A percentile compares a stretch with the other conserved stretches of the same genome.
These are phyloP conservation scores for Oreochromis grahami DNA, from an alignment of 2,797 vertebrate genomes.

Conservation along the genomic window DNA sequence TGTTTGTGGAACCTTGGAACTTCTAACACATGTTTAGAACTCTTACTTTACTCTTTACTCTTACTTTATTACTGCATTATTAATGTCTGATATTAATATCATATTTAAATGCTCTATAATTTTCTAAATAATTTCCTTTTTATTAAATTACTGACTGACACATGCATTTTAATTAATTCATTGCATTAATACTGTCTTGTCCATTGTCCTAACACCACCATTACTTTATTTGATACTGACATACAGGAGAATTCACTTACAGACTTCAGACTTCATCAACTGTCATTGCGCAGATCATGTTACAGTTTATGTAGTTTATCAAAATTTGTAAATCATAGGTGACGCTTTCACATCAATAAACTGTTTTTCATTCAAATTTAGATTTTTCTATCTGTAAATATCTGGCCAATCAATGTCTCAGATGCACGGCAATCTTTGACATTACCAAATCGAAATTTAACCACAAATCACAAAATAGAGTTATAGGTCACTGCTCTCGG, in stretches of 20 bases:
- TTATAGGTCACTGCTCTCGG: neutral
- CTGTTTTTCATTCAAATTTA: neutral
- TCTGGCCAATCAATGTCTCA: neutral
- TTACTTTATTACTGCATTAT: neutral
- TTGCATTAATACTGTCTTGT: neutral
- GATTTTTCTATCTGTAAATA: neutral
- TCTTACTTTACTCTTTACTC: neutral
- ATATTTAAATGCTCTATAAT: neutral
- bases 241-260: neutral
- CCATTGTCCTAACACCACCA: neutral
- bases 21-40: neutral
- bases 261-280: neutral
- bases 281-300: neutral
- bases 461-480: neutral
- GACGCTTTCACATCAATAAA: neutral
- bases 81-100: neutral
- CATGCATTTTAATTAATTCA: neutral
- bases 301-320: neutral
- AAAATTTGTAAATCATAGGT: neutral
- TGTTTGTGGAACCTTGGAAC: neutral
- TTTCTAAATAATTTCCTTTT: neutral
- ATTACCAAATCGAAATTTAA: neutral
- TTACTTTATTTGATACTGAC: neutral
- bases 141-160: neutral
- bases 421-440: neutral